Evolutionary conservation across 2,797 vertebrate species (phyloP), one percentile per base, ranked within the genome.

Genomic region (Onychomys arenicola): DNA sequence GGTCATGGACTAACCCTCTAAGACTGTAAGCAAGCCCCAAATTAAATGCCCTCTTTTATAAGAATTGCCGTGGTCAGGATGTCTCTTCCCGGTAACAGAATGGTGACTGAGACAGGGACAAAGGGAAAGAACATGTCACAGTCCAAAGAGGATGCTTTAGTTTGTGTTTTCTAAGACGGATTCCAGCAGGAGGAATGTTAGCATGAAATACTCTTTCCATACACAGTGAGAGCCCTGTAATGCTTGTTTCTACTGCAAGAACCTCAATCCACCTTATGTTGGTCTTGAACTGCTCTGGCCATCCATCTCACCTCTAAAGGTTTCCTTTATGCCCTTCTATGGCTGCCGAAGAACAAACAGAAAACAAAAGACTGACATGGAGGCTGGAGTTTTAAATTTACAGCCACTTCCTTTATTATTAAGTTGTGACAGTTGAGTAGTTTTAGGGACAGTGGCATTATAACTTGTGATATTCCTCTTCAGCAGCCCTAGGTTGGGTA

Each of bases 91-190:
- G 43, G 37, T 10, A 61, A 32, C 0, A 0, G 59, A 83, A 43
- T 16, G 29, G 27, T 32, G 37, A 63, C 37, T 32, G 27, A 63
- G 59, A 43, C 16, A 27, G 76, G 77, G 92, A 91, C 65, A 96
- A 87, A 97, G 78, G 95, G 92, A 95, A 96, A 97, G 92, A 82
- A 94, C 81, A 91, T 29, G 69, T 29, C 69, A 78, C 27, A 69
- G 73, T 87, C 69, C 85, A 71, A 81, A 84, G 63, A 75, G 75
- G 78, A 84, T 82, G 63, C 83, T 95, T 87, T 91, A 82, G 59
- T 86, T 96, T 91, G 91, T 59, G 77, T 94, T 96, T 95, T 93
- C 88, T 84, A 81, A 93, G 93, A 65, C 88, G 83, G 88, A 92
- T 96, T 96, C 55, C 52, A 93, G 75, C 49, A 57, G 69, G 57